Percentiles rank a stretch among this genome's conserved stretches.
phyloP scores from a whole-genome alignment of 2,888 invertebrate species.

The Himalopsyche japonica region DNA sequence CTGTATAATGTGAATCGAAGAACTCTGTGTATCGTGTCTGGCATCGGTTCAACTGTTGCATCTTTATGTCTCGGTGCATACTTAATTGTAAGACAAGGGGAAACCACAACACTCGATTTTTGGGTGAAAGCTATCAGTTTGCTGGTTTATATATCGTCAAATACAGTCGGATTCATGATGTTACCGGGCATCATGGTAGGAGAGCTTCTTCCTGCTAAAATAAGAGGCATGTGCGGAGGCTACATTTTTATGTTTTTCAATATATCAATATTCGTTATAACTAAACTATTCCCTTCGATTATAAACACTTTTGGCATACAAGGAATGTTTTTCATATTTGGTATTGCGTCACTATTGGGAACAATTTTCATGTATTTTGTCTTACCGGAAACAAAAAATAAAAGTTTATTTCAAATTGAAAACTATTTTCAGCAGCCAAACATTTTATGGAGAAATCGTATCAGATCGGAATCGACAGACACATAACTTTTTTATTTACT shows the following conservation, averaged over 20 bases:
- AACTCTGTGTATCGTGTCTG: slow-evolving; percentile 67
- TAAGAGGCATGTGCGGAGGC: slow-evolving; percentile 74
- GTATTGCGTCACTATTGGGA: slow-evolving; percentile 63
- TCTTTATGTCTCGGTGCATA: slow-evolving; percentile 64
- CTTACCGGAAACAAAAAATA: slow-evolving; percentile 75
- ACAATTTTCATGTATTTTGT: slow-evolving; percentile 69
- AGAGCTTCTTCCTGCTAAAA: slow-evolving; percentile 73
- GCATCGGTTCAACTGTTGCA: slow-evolving; percentile 67
- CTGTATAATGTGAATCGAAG: slow-evolving; percentile 68
- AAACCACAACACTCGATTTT: slow-evolving; percentile 46
- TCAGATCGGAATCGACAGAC: background rate
- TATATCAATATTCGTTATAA: slow-evolving; percentile 66
- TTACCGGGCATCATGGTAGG: slow-evolving; percentile 77
- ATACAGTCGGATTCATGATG: slow-evolving; percentile 74
- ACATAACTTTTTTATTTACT: background rate
- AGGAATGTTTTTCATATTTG: slow-evolving; percentile 74
- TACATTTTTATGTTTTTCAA: slow-evolving; percentile 75
- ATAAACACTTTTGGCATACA: slow-evolving; percentile 63
- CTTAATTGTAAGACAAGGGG: slow-evolving; percentile 50
- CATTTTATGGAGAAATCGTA: slow-evolving; percentile 25
- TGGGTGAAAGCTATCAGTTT: slow-evolving; percentile 57
- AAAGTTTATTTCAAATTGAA: slow-evolving; percentile 73
- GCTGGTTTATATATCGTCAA: slow-evolving; percentile 72
- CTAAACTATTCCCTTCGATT: slow-evolving; percentile 72
- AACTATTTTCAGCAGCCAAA: slow-evolving; percentile 65